A percentile compares a stretch with the other conserved stretches of the same genome.
phyloP scores from a whole-genome alignment of 2,113 vertebrate species.

The Ariopsis seemanni region DNA sequence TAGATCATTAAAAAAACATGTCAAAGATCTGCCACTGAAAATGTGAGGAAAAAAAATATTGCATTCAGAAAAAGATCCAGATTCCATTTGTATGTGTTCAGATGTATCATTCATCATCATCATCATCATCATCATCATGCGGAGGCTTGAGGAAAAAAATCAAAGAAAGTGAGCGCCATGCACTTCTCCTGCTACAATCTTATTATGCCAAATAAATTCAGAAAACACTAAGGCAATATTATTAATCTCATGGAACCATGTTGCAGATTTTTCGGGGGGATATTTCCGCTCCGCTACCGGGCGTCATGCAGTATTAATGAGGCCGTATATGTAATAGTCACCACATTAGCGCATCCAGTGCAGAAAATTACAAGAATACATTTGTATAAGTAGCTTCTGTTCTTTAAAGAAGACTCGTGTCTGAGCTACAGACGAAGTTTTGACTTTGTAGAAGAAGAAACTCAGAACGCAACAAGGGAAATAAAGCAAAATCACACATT shows the following conservation, averaged over 20 bases:
- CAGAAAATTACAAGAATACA: slow-evolving; percentile 56
- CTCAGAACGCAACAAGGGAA: background rate
- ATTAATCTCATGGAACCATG: slow-evolving; percentile 58
- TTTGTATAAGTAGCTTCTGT: slow-evolving; percentile 53
- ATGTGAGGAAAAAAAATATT: slow-evolving; percentile 35
- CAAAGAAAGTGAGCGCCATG: slow-evolving; percentile 22
- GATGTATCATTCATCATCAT: slow-evolving; percentile 49
- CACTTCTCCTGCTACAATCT: slow-evolving; percentile 54
- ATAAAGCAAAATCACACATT: background rate
- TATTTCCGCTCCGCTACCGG: slow-evolving; percentile 48
- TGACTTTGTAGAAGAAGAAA: slow-evolving; percentile 10
- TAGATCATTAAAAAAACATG: slow-evolving; percentile 54
- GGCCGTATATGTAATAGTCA: slow-evolving; percentile 41
- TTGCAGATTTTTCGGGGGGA: slow-evolving; percentile 45
- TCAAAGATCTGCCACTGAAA: slow-evolving; percentile 14
- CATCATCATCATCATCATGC: slow-evolving; percentile 23
- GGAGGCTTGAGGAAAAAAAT: background rate
- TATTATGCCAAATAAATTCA: slow-evolving; percentile 59
- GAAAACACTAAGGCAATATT: slow-evolving; percentile 59
- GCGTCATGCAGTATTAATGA: slow-evolving; percentile 58
- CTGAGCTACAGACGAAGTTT: slow-evolving; percentile 17
- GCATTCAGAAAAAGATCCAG: slow-evolving; percentile 46
- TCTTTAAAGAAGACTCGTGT: slow-evolving; percentile 31
- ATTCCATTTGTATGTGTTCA: slow-evolving; percentile 50
- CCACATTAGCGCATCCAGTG: slow-evolving; percentile 45